Percentiles rank a stretch among this genome's conserved stretches.
These are phyloP conservation scores for Brachymystax lenok DNA, from an alignment of 2,797 vertebrate genomes.

Conservation along the genomic window DNA sequence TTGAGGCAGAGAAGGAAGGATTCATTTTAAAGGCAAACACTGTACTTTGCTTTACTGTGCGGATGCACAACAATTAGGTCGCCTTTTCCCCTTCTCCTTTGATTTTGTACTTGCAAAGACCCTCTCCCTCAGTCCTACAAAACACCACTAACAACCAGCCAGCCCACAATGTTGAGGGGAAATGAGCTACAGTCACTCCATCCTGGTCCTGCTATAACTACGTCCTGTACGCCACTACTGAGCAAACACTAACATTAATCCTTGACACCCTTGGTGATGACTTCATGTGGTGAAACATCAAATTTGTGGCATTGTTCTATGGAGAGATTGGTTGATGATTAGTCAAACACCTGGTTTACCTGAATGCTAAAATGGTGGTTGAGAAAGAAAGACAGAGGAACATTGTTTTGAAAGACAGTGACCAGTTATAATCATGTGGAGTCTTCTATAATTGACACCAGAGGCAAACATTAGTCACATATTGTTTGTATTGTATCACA, in stretches of 20 bases:
- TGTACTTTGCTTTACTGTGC: too few species aligned
- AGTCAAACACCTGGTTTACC: slow-evolving; percentile 27
- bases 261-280: slow-evolving; percentile 12
- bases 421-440: not conserved
- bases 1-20: too few species aligned
- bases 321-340: not conserved
- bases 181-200: not conserved
- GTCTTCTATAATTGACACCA: not conserved
- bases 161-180: too few species aligned
- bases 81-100: too few species aligned
- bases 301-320: slow-evolving; percentile 27
- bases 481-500: not conserved
- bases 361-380: not conserved
- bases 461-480: slow-evolving; percentile 2
- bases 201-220: not conserved
- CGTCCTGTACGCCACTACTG: not conserved
- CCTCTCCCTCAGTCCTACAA: too few species aligned
- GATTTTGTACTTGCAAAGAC: too few species aligned
- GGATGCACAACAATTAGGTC: too few species aligned
- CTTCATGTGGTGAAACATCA: slow-evolving; percentile 38
- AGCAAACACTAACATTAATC: slow-evolving; percentile 13
- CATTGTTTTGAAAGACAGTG: not conserved
- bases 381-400: not conserved
- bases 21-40: too few species aligned
- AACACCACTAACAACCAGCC: too few species aligned